These are phyloP conservation scores for Kryptolebias marmoratus DNA, from an alignment of 2,113 vertebrate genomes.

Conservation along the genomic window DNA sequence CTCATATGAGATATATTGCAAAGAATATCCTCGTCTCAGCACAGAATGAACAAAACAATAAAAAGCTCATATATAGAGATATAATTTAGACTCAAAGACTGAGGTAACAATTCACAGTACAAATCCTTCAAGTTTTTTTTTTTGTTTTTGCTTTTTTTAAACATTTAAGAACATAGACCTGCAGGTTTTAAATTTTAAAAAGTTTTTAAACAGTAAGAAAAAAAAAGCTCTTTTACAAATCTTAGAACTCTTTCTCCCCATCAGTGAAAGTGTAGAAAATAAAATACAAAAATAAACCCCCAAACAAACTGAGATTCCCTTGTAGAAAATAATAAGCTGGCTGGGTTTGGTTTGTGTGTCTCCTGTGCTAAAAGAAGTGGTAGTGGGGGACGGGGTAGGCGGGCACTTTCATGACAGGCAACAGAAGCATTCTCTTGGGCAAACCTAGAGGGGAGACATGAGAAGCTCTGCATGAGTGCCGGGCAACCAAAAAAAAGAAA, in stretches of 20 bases:
- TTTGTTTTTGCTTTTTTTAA: slow-evolving; percentile 34
- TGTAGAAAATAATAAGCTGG: slow-evolving; percentile 69
- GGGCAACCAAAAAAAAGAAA: slow-evolving; percentile 46
- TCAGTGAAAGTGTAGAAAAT: slow-evolving; percentile 52
- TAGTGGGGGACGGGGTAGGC: slow-evolving; percentile 97
- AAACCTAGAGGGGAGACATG: slow-evolving; percentile 98
- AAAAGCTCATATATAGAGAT: slow-evolving; percentile 83
- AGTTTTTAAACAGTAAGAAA: slow-evolving; percentile 85
- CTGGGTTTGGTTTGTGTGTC: slow-evolving; percentile 62
- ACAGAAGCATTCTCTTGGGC: slow-evolving; percentile 99
- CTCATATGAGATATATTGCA: slow-evolving; percentile 80
- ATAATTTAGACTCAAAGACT: slow-evolving; percentile 89
- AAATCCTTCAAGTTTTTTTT: slow-evolving; percentile 94
- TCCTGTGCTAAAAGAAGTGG: slow-evolving; percentile 97
- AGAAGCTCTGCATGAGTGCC: slow-evolving; percentile 90
- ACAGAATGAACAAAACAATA: slow-evolving; percentile 68
- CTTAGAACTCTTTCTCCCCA: slow-evolving; percentile 82
- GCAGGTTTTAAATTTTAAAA: slow-evolving; percentile 77
- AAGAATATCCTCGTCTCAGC: slow-evolving; percentile 77
- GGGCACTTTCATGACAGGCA: slow-evolving; percentile 99
- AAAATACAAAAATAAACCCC: slow-evolving; percentile 41
- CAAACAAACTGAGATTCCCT: slow-evolving; percentile 75
- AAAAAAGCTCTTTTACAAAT: slow-evolving; percentile 86
- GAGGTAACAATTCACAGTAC: slow-evolving; percentile 99
- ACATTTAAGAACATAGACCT: slow-evolving; percentile 90